Evolutionary conservation across 2,797 vertebrate species (phyloP).

Genomic region (Siniperca undulata): DNA sequence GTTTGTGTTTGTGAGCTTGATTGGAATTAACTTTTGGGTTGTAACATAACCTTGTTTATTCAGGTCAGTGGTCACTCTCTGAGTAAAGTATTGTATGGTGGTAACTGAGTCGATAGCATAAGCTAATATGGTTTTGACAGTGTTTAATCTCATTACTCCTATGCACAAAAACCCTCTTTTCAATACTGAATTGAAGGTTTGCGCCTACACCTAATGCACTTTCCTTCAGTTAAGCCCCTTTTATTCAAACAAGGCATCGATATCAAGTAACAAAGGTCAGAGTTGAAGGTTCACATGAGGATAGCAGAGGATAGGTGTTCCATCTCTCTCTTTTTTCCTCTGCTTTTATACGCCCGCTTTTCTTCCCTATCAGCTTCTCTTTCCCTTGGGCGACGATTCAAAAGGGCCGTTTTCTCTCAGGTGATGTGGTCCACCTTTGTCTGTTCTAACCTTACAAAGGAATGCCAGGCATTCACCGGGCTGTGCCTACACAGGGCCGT

Average conservation of each 20-base stretch:
- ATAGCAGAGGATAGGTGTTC: slow-evolving; percentile 67
- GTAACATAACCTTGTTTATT: slow-evolving; percentile 55
- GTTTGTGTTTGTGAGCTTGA: slow-evolving; percentile 70
- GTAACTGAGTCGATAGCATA: slow-evolving; percentile 1
- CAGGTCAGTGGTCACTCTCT: slow-evolving; percentile 32
- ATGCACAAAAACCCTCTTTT: slow-evolving; percentile 31
- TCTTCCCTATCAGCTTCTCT: slow-evolving; percentile 53
- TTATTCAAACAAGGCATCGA: slow-evolving; percentile 43
- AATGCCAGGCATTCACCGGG: slow-evolving; percentile 83
- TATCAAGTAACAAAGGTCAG: slow-evolving; percentile 66
- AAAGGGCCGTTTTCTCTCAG: slow-evolving; percentile 74
- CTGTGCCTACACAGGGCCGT: slow-evolving; percentile 53
- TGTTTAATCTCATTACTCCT: slow-evolving; percentile 35
- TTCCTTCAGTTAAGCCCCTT: slow-evolving; percentile 38
- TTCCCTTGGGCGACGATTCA: slow-evolving; percentile 67
- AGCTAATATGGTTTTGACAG: slow-evolving; percentile 56
- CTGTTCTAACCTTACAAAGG: slow-evolving; percentile 84
- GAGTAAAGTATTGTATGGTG: slow-evolving; percentile 46
- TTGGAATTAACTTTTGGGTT: slow-evolving; percentile 63
- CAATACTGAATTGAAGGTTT: slow-evolving; percentile 28
- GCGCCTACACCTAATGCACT: slow-evolving; percentile 21
- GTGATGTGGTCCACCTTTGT: slow-evolving; percentile 81
- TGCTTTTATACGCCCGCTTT: slow-evolving; percentile 59
- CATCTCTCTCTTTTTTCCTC: slow-evolving; percentile 32
- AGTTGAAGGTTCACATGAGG: slow-evolving; percentile 67